These are phyloP conservation scores for Pasiphila rectangulata DNA, from an alignment of 2,888 invertebrate genomes.

Conservation along the genomic window DNA sequence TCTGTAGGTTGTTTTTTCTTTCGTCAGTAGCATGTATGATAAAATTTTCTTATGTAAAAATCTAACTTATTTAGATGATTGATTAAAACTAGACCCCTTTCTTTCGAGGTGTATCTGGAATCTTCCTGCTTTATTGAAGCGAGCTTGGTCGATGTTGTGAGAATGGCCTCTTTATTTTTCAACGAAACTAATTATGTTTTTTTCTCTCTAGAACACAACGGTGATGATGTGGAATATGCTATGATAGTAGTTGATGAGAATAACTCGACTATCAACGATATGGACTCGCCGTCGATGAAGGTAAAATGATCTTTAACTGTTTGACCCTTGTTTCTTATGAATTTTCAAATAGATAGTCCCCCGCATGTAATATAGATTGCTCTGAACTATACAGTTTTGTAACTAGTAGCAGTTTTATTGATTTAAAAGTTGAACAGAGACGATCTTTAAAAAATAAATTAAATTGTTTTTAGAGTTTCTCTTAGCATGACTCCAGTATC, in stretches of 20 bases:
- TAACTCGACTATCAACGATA: slow-evolving; percentile 90
- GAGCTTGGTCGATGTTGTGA: slow-evolving; percentile 68
- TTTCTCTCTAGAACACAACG: slow-evolving; percentile 71
- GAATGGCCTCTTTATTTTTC: slow-evolving; percentile 8
- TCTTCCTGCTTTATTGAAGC: slow-evolving; percentile 62
- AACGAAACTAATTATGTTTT: slow-evolving; percentile 19
- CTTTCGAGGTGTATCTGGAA: slow-evolving; percentile 23
- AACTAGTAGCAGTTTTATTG: slow-evolving; percentile 1
- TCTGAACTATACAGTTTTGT: neutral
- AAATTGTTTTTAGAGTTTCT: slow-evolving; percentile 12
- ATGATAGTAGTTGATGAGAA: slow-evolving; percentile 95
- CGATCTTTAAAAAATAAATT: neutral
- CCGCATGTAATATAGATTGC: slow-evolving; percentile 36
- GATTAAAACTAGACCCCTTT: slow-evolving; percentile 24
- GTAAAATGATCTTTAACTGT: slow-evolving; percentile 64
- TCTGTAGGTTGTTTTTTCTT: slow-evolving; percentile 38
- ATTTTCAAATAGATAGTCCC: slow-evolving; percentile 27
- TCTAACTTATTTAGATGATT: slow-evolving; percentile 15
- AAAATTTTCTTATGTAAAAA: slow-evolving; percentile 14
- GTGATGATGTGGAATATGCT: slow-evolving; percentile 92
- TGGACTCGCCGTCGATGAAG: slow-evolving; percentile 93
- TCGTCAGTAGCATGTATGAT: slow-evolving; percentile 33
- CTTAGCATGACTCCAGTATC: slow-evolving; percentile 21
- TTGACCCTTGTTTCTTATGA: slow-evolving; percentile 19
- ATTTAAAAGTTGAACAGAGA: slow-evolving; percentile 4